A percentile compares a stretch with the other conserved stretches of the same genome.
These are phyloP conservation scores for Cheilosia impressa DNA, from an alignment of 2,888 invertebrate species.

Conservation along the genomic window DNA sequence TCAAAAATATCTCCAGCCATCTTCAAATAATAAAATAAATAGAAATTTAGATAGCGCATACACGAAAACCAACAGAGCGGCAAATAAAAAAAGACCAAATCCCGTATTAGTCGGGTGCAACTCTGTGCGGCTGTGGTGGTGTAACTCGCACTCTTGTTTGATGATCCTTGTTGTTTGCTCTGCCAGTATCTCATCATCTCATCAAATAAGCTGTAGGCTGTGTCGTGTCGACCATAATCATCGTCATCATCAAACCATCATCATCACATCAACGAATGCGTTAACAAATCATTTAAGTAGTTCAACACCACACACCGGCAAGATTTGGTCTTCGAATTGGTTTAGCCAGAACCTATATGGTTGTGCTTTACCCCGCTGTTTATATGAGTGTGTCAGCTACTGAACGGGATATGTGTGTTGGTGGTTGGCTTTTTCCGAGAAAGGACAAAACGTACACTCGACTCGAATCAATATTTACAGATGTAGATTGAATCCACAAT, in stretches of 20 bases:
- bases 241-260: slow-evolving; percentile 53
- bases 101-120: slow-evolving; percentile 46
- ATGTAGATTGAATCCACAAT: slow-evolving; percentile 72
- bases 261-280: slow-evolving; percentile 66
- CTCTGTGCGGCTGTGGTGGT: slow-evolving; percentile 8
- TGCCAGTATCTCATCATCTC: slow-evolving; percentile 67
- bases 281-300: slow-evolving; percentile 73
- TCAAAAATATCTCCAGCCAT: slow-evolving; percentile 50
- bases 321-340: slow-evolving; percentile 57
- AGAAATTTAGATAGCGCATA: slow-evolving; percentile 46
- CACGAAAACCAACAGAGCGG: slow-evolving; percentile 52
- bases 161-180: slow-evolving; percentile 59
- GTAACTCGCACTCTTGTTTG: slow-evolving; percentile 56
- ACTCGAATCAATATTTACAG: slow-evolving; percentile 71
- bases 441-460: slow-evolving; percentile 63
- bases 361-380: slow-evolving; percentile 2
- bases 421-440: slow-evolving; percentile 26
- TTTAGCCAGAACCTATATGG: no score
- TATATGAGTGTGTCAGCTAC: slow-evolving; percentile 9
- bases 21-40: slow-evolving; percentile 62
- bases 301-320: slow-evolving; percentile 43
- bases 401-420: slow-evolving; percentile 13
- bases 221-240: slow-evolving; percentile 58
- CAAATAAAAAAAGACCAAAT: slow-evolving; percentile 52
- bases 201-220: slow-evolving; percentile 67